Base-by-base conservation (phyloP, 2,888 invertebrate genomes). In the Lordiphosa andalusiaca region DNA sequence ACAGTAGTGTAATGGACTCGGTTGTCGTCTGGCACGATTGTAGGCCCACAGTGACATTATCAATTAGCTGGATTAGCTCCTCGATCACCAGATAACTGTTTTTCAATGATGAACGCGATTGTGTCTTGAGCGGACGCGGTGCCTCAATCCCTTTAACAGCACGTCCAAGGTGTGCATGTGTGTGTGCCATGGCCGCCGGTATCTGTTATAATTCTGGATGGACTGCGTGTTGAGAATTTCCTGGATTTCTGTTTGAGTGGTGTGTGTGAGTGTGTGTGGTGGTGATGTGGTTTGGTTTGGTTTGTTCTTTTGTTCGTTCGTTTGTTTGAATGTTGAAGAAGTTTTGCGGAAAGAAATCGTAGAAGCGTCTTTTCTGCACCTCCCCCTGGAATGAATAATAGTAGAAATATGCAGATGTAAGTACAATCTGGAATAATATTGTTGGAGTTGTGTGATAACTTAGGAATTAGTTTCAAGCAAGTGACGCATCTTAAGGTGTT, bases 41-140 rank as follows among this genome's bases (percentile, higher is more conserved):
- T 88, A 96, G 91, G 84, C 94, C 92, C 83, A 93, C 92, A 57
- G 95, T 94, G 73, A 96, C 95, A 88, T 93, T 94, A 90, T 96
- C 96, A 81, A 95, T 94, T 86, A 95, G 91, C 88, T 93, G 93
- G 90, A 96, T 94, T 72, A 96, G 91, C 90, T 94, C 95, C 91
- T 96, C 95, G 84, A 95, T 95, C 92, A 91, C 68, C 85, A 89
- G 76, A 63, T 78, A 89, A 62, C 88, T 89, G 67, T 86, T 88
- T 62, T 88, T 88, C 16, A 88, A 52, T 51, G 87, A 87, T 30
- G 87, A 80, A 44, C 92, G 91, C 74, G 92, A 92, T 72, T 92
- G 91, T 71, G 90, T 86, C 90, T 94, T 94, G 73, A 94, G 90
- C 85, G 94, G 94, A 89, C 94, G 92, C 77, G 94, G 94, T 86